phyloP scores from a whole-genome alignment of 2,888 invertebrate species.

The Biston betularia region DNA sequence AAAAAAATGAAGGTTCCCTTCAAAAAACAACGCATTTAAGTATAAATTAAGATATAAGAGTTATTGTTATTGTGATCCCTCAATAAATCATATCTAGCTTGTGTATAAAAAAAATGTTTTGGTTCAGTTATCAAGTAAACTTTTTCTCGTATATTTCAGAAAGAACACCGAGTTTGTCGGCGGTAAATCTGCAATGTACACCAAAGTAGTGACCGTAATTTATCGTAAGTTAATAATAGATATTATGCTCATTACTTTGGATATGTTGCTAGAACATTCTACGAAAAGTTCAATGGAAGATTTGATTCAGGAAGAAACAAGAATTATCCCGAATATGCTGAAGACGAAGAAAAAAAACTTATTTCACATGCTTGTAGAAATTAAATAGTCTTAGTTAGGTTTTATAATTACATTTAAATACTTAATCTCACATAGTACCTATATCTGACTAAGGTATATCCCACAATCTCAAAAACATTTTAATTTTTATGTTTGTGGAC shows the following conservation, averaged over 20 bases:
- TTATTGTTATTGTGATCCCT: no score
- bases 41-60: no score
- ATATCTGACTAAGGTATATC: no score
- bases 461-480: no score
- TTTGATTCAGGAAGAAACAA: constrained; percentile 9
- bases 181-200: constrained; percentile 66
- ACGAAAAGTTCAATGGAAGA: constrained; percentile 35
- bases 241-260: constrained; percentile 86
- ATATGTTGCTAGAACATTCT: constrained; percentile 75
- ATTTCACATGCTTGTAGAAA: neutral
- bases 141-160: constrained; percentile 20
- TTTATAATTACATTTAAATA: no score
- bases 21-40: no score
- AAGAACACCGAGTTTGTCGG: neutral
- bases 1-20: no score
- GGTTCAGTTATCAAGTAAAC: neutral
- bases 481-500: no score
- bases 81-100: no score
- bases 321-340: constrained; percentile 2
- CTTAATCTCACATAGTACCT: no score
- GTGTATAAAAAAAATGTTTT: neutral
- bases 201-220: constrained; percentile 84
- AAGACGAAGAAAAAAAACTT: constrained; percentile 13
- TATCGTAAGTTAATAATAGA: constrained; percentile 77
- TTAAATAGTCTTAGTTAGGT: no score